Conservation (phyloP, 2,113 vertebrate species). For the Leptocoma aspasia region DNA sequence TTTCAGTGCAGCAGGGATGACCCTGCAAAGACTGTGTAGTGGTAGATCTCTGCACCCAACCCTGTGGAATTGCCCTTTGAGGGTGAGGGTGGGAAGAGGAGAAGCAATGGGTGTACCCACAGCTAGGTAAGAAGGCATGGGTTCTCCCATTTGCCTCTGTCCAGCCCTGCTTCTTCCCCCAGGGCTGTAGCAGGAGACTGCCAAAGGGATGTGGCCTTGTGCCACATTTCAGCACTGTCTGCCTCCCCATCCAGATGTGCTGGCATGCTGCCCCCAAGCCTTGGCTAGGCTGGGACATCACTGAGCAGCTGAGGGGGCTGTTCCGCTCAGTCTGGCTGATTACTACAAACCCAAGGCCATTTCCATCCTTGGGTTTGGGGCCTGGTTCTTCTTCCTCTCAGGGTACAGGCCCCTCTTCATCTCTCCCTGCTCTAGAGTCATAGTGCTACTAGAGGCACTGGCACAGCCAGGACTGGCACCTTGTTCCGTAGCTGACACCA, state of each 20-base stretch:
- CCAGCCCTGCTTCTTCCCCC: background rate
- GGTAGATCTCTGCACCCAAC: background rate
- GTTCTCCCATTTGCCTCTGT: accelerated
- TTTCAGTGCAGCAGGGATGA: background rate
- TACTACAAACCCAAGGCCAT: background rate
- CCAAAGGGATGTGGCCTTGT: background rate
- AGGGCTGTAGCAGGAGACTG: background rate
- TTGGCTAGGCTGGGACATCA: background rate
- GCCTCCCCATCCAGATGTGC: background rate
- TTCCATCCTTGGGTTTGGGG: background rate
- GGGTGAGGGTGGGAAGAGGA: background rate
- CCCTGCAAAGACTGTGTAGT: background rate
- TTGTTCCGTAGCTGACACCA: background rate
- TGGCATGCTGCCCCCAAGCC: background rate
- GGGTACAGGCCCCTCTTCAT: accelerated
- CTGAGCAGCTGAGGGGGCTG: background rate
- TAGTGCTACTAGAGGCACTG: background rate
- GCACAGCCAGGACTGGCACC: background rate
- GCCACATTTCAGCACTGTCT: background rate
- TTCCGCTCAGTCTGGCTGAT: background rate
- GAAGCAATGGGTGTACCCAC: background rate
- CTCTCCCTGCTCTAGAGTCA: background rate
- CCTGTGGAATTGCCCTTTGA: background rate
- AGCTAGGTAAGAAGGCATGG: accelerated
- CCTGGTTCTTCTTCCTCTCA: background rate